Base-by-base conservation (phyloP, 1,140 invertebrate species). In the Aphelenchoides fujianensis region DNA sequence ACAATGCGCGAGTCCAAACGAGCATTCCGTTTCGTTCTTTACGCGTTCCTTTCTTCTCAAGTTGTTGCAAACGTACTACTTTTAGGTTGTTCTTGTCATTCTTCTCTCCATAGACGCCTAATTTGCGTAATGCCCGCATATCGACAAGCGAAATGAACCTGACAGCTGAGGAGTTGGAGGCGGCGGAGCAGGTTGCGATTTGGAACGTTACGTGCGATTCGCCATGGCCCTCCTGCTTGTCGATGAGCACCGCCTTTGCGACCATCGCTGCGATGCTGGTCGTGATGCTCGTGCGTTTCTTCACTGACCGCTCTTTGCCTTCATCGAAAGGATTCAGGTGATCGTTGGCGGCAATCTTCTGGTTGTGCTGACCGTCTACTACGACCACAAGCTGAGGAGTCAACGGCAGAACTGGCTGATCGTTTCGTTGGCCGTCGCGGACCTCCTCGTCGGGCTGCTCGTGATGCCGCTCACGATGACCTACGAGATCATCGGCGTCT, bases 401-500 rank as follows among this genome's bases (percentile, higher is more conserved):
- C 82, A 83, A 55, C 68, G 83, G n/a, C 82, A 83, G 41, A 90
- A 90, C 81, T 88, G 89, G 87, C 89, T 90, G 79, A 89, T 90
- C 70, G 88, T 90, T 78, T 88, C 87, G 71, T 81, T 90, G 70
- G 89, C 89, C 1, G 84, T 89, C n/a, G 89, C 89, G 2, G 89
- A 90, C 84, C 79, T 90, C 5, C 88, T 88, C 23, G 89, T 90
- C 2, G 89, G 89, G 1, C 73, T 89, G 2, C 85, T 89, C 59
- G 89, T 90, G 0, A 90, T 90, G 89, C 89, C 89, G 19, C 86
- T 90, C 55, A 89, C 88, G 73, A 86, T 89, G 2, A 84, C 86
- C 36, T 90, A 90, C 79, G 88, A 88, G 71, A 85, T 90, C 74
- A 87, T 87, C 35, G 87, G 87, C 53, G 83, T 86, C 61, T 89